phyloP scores from a whole-genome alignment of 2,797 vertebrate genomes.

The Parambassis ranga region DNA sequence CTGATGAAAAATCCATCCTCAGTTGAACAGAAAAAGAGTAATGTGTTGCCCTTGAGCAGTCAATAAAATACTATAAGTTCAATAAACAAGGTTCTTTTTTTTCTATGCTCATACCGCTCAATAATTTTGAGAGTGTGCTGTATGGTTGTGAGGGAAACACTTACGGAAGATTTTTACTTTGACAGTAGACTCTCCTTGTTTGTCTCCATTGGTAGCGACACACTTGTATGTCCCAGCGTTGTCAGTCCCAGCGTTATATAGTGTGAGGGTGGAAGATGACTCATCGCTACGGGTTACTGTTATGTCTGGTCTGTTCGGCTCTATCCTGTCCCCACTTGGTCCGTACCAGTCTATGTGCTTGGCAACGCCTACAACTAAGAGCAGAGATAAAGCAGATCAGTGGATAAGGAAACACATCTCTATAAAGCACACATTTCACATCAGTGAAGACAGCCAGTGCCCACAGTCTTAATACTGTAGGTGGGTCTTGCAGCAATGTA shows the following conservation, averaged over 20 bases:
- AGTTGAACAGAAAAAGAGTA: constrained; percentile 67
- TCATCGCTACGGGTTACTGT: constrained; percentile 91
- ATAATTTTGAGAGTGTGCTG: constrained; percentile 3
- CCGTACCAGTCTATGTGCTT: constrained; percentile 96
- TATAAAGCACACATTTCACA: background rate
- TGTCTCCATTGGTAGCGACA: constrained; percentile 85
- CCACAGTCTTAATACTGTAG: constrained; percentile 12
- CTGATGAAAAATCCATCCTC: constrained; percentile 76
- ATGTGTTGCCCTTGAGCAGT: constrained; percentile 72
- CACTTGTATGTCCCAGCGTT: constrained; percentile 96
- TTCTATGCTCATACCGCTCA: constrained; percentile 12
- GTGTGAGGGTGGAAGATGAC: constrained; percentile 91
- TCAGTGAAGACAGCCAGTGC: background rate
- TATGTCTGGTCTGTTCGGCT: constrained; percentile 88
- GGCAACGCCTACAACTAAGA: constrained; percentile 87
- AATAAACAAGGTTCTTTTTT: constrained; percentile 43
- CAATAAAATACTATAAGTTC: constrained; percentile 69
- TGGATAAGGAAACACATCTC: constrained; percentile 17
- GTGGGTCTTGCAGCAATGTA: background rate
- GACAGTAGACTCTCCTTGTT: constrained; percentile 90
- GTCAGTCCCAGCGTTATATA: constrained; percentile 91
- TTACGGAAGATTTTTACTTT: constrained; percentile 98
- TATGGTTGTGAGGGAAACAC: constrained; percentile 42
- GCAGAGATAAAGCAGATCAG: constrained; percentile 27
- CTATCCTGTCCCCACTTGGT: constrained; percentile 90